Base-by-base conservation (phyloP, 2,797 vertebrate genomes). In the Esox masquinongy region DNA sequence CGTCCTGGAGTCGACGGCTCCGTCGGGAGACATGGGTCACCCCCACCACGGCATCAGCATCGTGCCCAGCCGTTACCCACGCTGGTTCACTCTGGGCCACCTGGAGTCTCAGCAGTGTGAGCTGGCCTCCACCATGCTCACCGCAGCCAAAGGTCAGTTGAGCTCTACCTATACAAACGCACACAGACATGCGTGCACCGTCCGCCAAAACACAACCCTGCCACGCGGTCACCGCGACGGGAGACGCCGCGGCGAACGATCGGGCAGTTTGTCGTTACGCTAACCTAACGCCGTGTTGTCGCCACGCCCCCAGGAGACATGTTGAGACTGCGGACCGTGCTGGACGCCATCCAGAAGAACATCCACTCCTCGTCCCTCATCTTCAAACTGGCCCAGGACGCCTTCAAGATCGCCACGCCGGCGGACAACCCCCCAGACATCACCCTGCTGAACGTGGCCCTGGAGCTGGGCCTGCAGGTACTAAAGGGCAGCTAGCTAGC, bases 11-110 rank as follows among this genome's bases (percentile, higher is more conserved):
- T 96, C 97, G 79, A 92, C 93, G 61, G 92, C 94, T 89, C 91
- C 95, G 63, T 95, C 95, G 0, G 94, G 94, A 71, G 97, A 98
- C 84, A 83, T 97, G 90, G 95, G 96, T 74, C 95, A 95, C 84
- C 96, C 96, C 67, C 96, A 97, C 89, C 96, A 98, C 84, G 96
- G 98, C 76, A 96, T 97, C 26, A 97, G 96, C 1, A 95, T 98
- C 80, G 96, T 97, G 87, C 95, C 96, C 86, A 98, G 97, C 92
- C 94, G 97, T 49, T 97, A 97, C 88, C 97, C 97, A 17, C 96
- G 97, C 79, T 98, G 97, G 97, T 97, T 98, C 95, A 98, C 96
- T 8, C 93, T 98, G 82, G 97, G 96, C 93, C 97, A 98, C 93
- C 96, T 98, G 0, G 97, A 98, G 90, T 96, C 97, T 77, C 97